phyloP scores from a whole-genome alignment of 2,888 invertebrate species.

The Athalia circularis region DNA sequence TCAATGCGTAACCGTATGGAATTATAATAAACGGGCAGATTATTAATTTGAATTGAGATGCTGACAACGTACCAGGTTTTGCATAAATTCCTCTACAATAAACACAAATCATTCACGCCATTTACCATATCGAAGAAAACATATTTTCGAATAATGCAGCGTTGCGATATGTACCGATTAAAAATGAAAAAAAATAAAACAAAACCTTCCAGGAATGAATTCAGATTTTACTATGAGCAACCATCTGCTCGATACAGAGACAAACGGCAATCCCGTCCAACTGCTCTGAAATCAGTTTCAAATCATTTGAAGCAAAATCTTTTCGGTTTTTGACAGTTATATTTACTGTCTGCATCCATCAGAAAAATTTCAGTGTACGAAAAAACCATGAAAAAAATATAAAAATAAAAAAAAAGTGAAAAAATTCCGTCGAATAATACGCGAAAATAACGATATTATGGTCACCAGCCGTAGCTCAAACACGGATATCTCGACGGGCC shows the following conservation, averaged over 20 bases:
- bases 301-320: not conserved
- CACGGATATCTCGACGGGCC: not conserved
- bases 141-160: not conserved
- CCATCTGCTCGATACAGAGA: not conserved
- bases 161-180: not conserved
- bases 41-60: not conserved
- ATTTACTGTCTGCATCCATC: not conserved
- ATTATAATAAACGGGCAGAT: not conserved
- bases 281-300: constrained; percentile 25
- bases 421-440: not conserved
- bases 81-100: not conserved
- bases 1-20: not conserved
- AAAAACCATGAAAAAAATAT: not conserved
- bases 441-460: constrained; percentile 1
- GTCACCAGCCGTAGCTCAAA: not conserved
- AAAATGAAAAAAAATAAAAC: not conserved
- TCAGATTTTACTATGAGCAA: not conserved
- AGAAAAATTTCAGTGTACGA: constrained; percentile 10
- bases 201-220: not conserved
- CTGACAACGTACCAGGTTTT: not conserved
- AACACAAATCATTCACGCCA: not conserved
- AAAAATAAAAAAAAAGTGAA: not conserved
- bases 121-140: not conserved
- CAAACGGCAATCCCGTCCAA: constrained; percentile 11
- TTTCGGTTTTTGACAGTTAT: constrained; percentile 1